Evolutionary conservation across 2,797 vertebrate species (phyloP), one percentile per base, ranked within the genome.

Genomic region (Epinephelus coioides): DNA sequence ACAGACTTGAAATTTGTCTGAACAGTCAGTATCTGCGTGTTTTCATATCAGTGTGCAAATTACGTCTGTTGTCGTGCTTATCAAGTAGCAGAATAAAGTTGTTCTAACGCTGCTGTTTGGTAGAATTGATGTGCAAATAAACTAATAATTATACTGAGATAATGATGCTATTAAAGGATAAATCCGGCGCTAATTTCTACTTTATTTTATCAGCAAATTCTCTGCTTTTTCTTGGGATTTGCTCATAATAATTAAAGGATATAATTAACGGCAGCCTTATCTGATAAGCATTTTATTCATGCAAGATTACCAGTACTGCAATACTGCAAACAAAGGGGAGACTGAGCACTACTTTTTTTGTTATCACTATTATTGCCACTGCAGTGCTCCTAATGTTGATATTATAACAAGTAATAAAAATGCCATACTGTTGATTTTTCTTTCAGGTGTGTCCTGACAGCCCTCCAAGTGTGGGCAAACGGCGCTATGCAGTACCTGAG

Each of bases 391-490:
- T 19, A 18, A 50, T 67, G 6, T n/a, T 75, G 34, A 67, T 66
- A 23, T 53, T 34, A 62, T 55, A 8, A 67, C 0, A 14, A 71
- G 51, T 13, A 21, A 19, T 38, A 53, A 9, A 3, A 53, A 34
- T 66, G 2, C 56, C 7, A 23, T 4, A 4, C 10, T 72, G 12
- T 40, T 76, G 34, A 5, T 83, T 70, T 70, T 69, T 81, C 44
- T 83, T 86, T 50, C 85, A 95, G 94, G 85, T 99, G 78, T 98
- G 97, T 86, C 98, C 98, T 0, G 92, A 95, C 55, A 97, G 96
- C 81, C 97, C 97, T 0, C 98, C 98, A 0, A 83, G 94, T 6
- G 96, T 99, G 19, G 97, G 98, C 4, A 98, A 97, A 67, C 93
- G 94, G 14, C 94, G 95, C 13, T 91, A 92, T 69, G 95, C 98